phyloP scores from a whole-genome alignment of 2,888 invertebrate genomes.

The Drosophila nr. fundita region DNA sequence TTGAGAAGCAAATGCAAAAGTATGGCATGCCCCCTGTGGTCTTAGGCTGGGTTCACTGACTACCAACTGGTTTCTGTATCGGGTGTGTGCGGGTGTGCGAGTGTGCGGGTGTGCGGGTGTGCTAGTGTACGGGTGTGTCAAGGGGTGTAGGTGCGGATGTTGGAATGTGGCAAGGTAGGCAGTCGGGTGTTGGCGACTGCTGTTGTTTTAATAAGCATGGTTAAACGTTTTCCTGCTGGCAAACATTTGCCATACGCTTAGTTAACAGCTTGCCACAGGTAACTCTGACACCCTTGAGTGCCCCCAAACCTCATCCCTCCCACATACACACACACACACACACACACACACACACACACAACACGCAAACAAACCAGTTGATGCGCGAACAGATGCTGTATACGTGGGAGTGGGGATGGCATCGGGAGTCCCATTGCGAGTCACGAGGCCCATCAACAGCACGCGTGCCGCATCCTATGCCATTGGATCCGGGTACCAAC shows the following conservation, averaged over 20 bases:
- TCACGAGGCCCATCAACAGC: slow-evolving; percentile 69
- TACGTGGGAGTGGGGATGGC: slow-evolving; percentile 5
- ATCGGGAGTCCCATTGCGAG: slow-evolving; percentile 25
- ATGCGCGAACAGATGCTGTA: slow-evolving; percentile 9
- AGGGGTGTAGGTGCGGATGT: background rate
- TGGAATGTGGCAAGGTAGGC: background rate
- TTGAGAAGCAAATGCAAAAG: slow-evolving; percentile 68
- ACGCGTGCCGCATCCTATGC: slow-evolving; percentile 70
- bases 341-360: slow-evolving; percentile 8
- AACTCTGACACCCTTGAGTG: slow-evolving; percentile 70
- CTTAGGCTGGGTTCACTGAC: slow-evolving; percentile 58
- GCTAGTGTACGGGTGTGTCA: background rate
- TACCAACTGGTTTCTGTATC: slow-evolving; percentile 20
- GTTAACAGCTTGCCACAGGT: slow-evolving; percentile 81
- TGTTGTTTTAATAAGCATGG: slow-evolving; percentile 66
- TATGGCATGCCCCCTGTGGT: slow-evolving; percentile 77
- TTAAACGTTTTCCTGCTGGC: slow-evolving; percentile 77
- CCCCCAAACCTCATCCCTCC: slow-evolving; percentile 12
- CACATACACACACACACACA: slow-evolving; percentile 20
- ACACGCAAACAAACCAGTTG: slow-evolving; percentile 47
- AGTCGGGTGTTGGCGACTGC: slow-evolving; percentile 25
- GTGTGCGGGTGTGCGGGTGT: background rate
- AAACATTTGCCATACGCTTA: slow-evolving; percentile 79
- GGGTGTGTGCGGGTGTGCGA: background rate
- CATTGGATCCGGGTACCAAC: slow-evolving; percentile 49